Base-by-base conservation (phyloP, 2,888 invertebrate species). In the Perithous albicinctus region DNA sequence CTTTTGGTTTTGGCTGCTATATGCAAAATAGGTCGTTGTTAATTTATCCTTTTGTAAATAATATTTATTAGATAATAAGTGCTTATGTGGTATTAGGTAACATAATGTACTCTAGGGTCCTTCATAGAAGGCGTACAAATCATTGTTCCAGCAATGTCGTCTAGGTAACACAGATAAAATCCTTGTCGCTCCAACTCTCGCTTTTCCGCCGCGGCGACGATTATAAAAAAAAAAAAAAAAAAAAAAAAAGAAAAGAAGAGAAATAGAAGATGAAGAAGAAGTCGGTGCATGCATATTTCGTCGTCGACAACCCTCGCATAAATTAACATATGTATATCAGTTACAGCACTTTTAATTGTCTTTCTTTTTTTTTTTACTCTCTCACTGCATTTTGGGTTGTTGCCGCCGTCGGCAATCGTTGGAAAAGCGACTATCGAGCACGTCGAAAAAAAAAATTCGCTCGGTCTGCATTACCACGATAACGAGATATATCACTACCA, bases 71-170 rank as follows among this genome's bases (percentile, higher is more conserved):
- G 89, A 89, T 90, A 89, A 90, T 90, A 84, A 86, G 90, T 90
- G 89, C 90, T 90, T 90, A 91, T 85, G 88, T 87, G 73, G 88
- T 90, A 89, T 90, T 90, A 91, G 89, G 88, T 91, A 90, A 91
- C 90, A 89, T 90, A 90, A 90, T 87, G 89, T 91, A 88, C 87
- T 89, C 90, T 90, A 91, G 87, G 87, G 87, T 91, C 90, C 90
- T 91, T 91, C 90, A 90, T 90, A 90, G 91, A 90, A 90, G 90
- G 90, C 86, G 90, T 91, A 91, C 90, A 90, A 91, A 90, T 90
- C 91, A 91, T 91, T 91, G 91, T 91, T 91, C 90, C 90, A 91
- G 90, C 90, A 91, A 91, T 91, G 91, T 89, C 89, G 85, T 90
- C 90, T 89, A 89, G 87, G 88, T 89, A 90, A 90, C 90, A 89